Evolutionary conservation across 1,140 invertebrate species (phyloP).

Genomic region (Hestina assimilis): DNA sequence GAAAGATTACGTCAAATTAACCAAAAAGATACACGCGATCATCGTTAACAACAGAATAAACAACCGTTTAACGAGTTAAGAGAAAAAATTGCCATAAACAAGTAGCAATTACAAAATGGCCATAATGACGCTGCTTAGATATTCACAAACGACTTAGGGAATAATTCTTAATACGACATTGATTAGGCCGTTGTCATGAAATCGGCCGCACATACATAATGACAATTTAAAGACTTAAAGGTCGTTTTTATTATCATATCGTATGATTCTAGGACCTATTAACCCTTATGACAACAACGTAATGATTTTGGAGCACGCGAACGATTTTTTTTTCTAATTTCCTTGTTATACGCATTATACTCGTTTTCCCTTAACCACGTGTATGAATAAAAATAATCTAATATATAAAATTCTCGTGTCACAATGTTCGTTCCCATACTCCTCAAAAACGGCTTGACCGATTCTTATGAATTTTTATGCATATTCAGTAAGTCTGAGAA

Average conservation of each 20-base stretch:
- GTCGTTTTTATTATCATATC: constrained; percentile 75
- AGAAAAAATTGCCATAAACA: constrained; percentile 62
- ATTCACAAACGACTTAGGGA: constrained; percentile 71
- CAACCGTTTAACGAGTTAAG: constrained; percentile 42
- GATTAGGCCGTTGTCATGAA: constrained; percentile 66
- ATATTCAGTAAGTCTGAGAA: too few species aligned
- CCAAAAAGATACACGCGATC: constrained; percentile 2
- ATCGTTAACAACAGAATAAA: constrained; percentile 30
- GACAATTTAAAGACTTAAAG: constrained; percentile 78
- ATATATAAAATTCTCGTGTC: too few species aligned
- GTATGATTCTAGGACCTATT: constrained; percentile 76
- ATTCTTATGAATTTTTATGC: too few species aligned
- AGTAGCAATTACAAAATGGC: constrained; percentile 68
- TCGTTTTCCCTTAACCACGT: too few species aligned
- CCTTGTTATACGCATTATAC: too few species aligned
- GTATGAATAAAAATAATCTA: too few species aligned
- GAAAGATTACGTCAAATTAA: constrained; percentile 14
- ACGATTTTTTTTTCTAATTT: constrained; percentile 50
- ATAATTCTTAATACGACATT: constrained; percentile 76
- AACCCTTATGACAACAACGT: constrained; percentile 73
- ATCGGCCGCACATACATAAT: constrained; percentile 62
- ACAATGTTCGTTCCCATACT: too few species aligned
- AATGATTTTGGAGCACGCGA: constrained; percentile 67
- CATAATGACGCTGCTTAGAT: constrained; percentile 59
- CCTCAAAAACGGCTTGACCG: too few species aligned